Base-by-base conservation (phyloP, 2,797 vertebrate genomes). In the Oryzias sinensis region DNA sequence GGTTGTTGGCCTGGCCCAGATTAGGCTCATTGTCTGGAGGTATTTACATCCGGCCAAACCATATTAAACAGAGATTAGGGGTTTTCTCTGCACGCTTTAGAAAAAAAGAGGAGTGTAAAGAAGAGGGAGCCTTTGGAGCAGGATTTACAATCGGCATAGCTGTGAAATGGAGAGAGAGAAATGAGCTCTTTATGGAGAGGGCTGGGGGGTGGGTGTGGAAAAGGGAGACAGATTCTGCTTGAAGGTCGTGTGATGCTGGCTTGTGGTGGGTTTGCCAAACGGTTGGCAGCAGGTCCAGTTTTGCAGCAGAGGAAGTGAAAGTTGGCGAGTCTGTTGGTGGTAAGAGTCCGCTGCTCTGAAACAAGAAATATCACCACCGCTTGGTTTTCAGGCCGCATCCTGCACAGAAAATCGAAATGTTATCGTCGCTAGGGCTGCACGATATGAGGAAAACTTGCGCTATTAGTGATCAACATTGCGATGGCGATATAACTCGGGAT, bases 41-140 rank as follows among this genome's bases (percentile, higher is more conserved):
- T 92, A 92, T 93, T 93, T 93, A 89, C 88, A 90, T 93, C 92
- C 92, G 92, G 91, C 90, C 92, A 90, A 90, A 88, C 89, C 89
- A 90, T 81, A 93, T 93, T 93, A 92, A 92, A 84, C 87, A 89
- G 89, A 94, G 93, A 93, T 94, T 94, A 93, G 51, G 4, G 72
- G 47, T n/a, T 80, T 83, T 67, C 71, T 55, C 74, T 81, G 43
- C 22, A 47, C 83, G 78, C 65, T 67, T 76, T 42, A 8, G 56
- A 70, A 66, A 72, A 56, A 52, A 20, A 37, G 13, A 3, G 40
- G 40, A 24, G 17, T 53, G 44, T 61, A 59, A 67, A 67, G 62
- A 65, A 70, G 67, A 62, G 82, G 72, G 79, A 59, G 73, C 69
- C 62, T 65, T 77, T 78, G 61, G 78, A 74, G 70, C 77, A 61